Evolutionary conservation across 1,140 invertebrate genomes (phyloP).

Genomic region (Spodoptera frugiperda): DNA sequence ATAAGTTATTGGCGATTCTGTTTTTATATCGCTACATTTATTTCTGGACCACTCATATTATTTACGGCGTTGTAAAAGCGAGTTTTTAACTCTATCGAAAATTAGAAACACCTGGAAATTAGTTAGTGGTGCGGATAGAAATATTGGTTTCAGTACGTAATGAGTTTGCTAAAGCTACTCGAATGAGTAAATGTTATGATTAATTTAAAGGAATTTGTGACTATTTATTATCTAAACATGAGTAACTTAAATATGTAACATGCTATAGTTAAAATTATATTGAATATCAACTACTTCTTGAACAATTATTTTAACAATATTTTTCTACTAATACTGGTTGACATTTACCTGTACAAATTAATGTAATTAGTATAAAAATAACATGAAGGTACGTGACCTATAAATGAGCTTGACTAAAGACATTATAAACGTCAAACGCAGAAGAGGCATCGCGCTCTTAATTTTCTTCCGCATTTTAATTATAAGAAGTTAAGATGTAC

Average conservation of each 20-base stretch:
- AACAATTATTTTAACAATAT: too few species aligned
- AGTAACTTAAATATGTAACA: too few species aligned
- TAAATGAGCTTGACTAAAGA: not conserved
- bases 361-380: not conserved
- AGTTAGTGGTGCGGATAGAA: not conserved
- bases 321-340: too few species aligned
- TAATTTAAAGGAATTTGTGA: too few species aligned
- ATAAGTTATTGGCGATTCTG: conserved; percentile 48
- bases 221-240: too few species aligned
- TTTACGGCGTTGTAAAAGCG: conserved; percentile 2
- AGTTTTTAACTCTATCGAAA: not conserved
- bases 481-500: not conserved
- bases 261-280: too few species aligned
- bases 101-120: not conserved
- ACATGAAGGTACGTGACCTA: not conserved
- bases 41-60: conserved; percentile 10
- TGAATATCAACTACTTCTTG: too few species aligned
- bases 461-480: not conserved
- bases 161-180: too few species aligned
- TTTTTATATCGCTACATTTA: conserved; percentile 40
- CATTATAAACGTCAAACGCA: conserved; percentile 11
- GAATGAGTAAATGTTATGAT: too few species aligned
- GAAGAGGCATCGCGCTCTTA: not conserved
- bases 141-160: not conserved
- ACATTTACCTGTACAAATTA: too few species aligned